A percentile compares a stretch with the other conserved stretches of the same genome.
phyloP scores from a whole-genome alignment of 2,113 vertebrate species.

The Edolisoma coerulescens region DNA sequence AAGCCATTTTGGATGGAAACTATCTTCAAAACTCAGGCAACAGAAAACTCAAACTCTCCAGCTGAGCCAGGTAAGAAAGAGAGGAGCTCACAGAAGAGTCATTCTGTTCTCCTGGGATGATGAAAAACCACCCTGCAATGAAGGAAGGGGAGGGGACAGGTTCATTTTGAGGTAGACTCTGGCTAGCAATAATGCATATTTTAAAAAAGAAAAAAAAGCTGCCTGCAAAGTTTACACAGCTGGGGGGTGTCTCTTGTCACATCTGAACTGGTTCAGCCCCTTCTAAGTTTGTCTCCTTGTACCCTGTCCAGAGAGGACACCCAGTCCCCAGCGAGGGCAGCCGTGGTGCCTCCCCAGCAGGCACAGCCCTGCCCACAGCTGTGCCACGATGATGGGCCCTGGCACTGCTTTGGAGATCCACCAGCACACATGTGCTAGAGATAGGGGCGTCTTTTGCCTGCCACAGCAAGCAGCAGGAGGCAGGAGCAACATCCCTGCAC shows the following conservation, averaged over 20 bases:
- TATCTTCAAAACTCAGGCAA: not conserved
- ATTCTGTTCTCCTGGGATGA: not conserved
- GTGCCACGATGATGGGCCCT: not conserved
- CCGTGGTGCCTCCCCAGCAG: fast-evolving
- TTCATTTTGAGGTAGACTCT: not conserved
- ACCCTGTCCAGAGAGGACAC: not conserved
- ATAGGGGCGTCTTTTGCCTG: not conserved
- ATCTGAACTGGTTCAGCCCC: not conserved
- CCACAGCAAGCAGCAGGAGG: fast-evolving
- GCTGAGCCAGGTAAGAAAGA: not conserved
- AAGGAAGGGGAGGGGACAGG: not conserved
- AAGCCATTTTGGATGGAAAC: not conserved
- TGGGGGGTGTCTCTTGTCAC: not conserved
- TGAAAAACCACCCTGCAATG: not conserved
- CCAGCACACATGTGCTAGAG: fast-evolving
- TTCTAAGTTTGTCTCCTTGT: not conserved
- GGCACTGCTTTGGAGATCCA: not conserved
- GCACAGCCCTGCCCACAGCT: not conserved
- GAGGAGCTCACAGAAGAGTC: not conserved
- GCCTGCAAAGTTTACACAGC: constrained; percentile 33
- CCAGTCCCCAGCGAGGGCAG: not conserved
- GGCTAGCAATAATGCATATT: not conserved
- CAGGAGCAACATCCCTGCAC: fast-evolving
- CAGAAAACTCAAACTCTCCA: not conserved
- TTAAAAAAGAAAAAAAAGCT: not conserved